A percentile compares a stretch with the other conserved stretches of the same genome.
These are phyloP conservation scores for Pteropus alecto DNA, from an alignment of 2,113 vertebrate species.

Conservation along the genomic window DNA sequence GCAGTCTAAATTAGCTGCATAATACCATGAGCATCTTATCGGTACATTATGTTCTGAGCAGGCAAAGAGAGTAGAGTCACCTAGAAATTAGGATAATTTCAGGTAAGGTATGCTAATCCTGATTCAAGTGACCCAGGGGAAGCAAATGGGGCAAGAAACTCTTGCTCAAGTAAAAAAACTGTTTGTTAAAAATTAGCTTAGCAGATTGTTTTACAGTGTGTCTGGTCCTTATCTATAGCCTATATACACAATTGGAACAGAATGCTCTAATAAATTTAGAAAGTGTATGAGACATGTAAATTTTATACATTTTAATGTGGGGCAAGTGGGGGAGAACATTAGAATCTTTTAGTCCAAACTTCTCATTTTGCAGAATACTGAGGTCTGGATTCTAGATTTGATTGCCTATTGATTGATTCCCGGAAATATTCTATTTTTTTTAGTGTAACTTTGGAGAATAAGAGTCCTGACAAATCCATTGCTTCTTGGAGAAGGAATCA, in stretches of 20 bases:
- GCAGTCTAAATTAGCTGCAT: conserved; percentile 78
- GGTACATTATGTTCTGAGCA: conserved; percentile 74
- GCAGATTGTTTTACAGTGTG: neutral
- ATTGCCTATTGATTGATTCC: neutral
- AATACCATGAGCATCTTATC: conserved; percentile 70
- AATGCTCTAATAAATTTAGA: neutral
- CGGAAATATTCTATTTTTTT: neutral
- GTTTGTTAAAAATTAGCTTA: neutral
- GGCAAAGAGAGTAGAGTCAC: conserved; percentile 58
- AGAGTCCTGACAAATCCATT: neutral
- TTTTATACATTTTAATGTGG: neutral
- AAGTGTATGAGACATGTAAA: neutral
- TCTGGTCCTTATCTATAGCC: neutral
- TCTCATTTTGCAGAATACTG: neutral
- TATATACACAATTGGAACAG: neutral
- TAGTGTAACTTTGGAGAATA: neutral
- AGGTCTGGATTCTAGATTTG: neutral
- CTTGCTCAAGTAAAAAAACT: conserved; percentile 40
- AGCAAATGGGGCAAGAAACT: conserved; percentile 30
- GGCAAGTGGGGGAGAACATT: neutral
- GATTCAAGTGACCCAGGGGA: neutral
- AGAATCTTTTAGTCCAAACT: neutral
- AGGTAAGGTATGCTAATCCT: conserved; percentile 48
- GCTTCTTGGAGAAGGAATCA: neutral
- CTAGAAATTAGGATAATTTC: conserved; percentile 66